These are phyloP conservation scores for Chaetophractus vellerosus DNA, from an alignment of 2,797 vertebrate species.

Conservation along the genomic window DNA sequence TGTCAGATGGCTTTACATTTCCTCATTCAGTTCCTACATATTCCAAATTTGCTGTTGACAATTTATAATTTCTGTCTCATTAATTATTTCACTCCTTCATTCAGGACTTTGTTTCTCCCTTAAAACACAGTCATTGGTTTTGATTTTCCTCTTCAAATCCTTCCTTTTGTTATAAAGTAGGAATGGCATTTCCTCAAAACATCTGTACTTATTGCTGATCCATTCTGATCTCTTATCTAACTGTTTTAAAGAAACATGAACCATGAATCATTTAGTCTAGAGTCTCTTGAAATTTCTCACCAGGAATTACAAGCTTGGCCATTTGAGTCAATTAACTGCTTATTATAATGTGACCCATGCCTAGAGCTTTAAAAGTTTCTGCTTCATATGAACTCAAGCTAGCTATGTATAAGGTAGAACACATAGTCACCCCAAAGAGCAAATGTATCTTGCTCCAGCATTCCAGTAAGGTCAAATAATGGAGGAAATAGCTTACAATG, in stretches of 20 bases:
- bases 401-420: background rate
- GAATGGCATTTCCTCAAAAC: background rate
- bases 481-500: background rate
- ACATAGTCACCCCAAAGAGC: background rate
- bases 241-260: background rate
- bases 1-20: background rate
- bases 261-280: no score
- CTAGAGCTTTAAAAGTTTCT: background rate
- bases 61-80: no score
- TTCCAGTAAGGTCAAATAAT: background rate
- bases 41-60: no score
- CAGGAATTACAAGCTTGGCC: background rate
- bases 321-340: no score
- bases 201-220: background rate
- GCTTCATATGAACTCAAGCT: background rate
- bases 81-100: no score
- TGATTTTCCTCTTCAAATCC: background rate
- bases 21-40: no score
- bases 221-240: background rate
- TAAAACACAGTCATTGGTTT: no score
- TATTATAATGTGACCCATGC: no score
- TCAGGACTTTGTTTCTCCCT: no score
- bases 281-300: no score
- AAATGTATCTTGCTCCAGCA: accelerated
- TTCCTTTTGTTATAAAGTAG: no score